Percentiles rank a stretch among this genome's conserved stretches.
These are phyloP conservation scores for Xerus rutilus DNA, from an alignment of 2,797 vertebrate genomes.

Conservation along the genomic window DNA sequence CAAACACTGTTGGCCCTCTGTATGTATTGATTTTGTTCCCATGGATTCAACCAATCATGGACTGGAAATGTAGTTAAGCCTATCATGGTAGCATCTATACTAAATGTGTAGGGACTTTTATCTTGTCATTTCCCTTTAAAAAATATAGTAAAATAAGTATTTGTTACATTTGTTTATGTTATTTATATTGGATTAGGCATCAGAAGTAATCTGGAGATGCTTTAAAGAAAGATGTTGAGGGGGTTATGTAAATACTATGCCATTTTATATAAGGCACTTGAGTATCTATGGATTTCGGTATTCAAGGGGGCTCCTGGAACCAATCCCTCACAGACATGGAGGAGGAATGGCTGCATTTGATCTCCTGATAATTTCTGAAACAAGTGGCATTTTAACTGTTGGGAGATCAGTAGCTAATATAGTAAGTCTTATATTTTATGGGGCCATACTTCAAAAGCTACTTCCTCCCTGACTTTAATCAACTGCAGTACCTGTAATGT, in stretches of 20 bases:
- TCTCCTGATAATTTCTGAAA: slow-evolving; percentile 40
- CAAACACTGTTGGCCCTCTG: not conserved
- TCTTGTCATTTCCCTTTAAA: not conserved
- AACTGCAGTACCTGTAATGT: not conserved
- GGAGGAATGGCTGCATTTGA: not conserved
- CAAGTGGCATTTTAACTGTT: not conserved
- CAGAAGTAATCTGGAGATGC: not conserved
- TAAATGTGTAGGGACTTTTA: no score
- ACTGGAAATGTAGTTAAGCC: not conserved
- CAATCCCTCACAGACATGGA: not conserved
- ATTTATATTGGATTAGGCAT: not conserved
- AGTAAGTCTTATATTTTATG: not conserved
- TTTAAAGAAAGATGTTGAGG: no score
- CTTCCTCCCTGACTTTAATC: slow-evolving; percentile 7
- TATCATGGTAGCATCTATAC: no score
- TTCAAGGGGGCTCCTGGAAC: not conserved
- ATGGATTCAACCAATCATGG: not conserved
- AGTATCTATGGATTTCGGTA: not conserved
- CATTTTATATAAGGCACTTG: not conserved
- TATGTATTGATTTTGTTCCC: no score
- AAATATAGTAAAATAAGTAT: not conserved
- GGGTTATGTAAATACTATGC: not conserved
- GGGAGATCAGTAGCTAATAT: not conserved
- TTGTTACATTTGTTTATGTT: no score
- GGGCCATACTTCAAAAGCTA: not conserved